Conservation (phyloP, 2,888 invertebrate species). For the Dolichopus griseipennis region DNA sequence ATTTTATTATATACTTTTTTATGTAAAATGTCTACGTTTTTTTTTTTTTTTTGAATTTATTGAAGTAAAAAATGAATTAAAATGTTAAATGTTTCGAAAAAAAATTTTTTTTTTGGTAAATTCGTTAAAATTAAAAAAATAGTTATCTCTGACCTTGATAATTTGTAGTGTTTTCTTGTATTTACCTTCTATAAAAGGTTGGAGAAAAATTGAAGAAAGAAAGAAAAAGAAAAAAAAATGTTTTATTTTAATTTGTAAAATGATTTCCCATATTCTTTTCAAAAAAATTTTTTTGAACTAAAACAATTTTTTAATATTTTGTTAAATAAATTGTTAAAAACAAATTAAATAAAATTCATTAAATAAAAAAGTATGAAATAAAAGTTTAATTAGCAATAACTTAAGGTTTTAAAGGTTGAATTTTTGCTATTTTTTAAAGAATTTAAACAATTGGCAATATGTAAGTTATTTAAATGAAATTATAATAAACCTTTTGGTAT, state of each 20-base stretch:
- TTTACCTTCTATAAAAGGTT: conserved; percentile 44
- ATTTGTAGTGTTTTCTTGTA: conserved; percentile 30
- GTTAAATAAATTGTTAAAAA: neutral
- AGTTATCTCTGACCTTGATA: conserved; percentile 23
- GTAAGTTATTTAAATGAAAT: no score
- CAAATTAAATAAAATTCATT: neutral
- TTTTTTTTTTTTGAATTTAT: neutral
- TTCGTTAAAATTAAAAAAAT: conserved; percentile 15
- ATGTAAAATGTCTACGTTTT: neutral
- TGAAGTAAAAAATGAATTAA: neutral
- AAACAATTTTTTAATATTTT: no score
- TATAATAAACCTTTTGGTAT: no score
- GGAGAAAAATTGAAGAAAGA: conserved; percentile 35
- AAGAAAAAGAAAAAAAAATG: conserved; percentile 26
- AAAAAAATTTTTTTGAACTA: neutral
- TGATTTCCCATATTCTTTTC: conserved; percentile 19
- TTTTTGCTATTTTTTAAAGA: no score
- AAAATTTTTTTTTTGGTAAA: conserved; percentile 15
- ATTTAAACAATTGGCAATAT: no score
- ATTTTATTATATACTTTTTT: neutral
- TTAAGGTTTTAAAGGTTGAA: no score
- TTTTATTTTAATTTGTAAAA: conserved; percentile 23
- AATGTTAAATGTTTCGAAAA: neutral
- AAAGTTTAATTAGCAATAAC: no score
- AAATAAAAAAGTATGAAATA: neutral